A percentile compares a stretch with the other conserved stretches of the same genome.
phyloP scores from a whole-genome alignment of 2,888 invertebrate genomes.

The Toxonevra muliebris region DNA sequence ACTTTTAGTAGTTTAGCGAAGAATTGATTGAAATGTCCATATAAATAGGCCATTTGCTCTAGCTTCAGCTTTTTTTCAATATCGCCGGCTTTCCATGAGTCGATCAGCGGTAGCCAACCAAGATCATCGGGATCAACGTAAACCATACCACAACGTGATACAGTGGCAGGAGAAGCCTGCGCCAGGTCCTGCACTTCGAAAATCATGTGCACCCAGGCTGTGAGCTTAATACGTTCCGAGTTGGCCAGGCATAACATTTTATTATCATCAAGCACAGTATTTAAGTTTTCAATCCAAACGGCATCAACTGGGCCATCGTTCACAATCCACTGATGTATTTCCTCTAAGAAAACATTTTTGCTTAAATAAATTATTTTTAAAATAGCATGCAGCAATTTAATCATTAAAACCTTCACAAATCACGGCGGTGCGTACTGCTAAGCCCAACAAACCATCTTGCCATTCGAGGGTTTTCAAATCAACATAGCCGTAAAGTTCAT shows the following conservation, averaged over 20 bases:
- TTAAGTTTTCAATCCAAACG: conserved; percentile 94
- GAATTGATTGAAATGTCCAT: conserved; percentile 73
- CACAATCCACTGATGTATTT: conserved; percentile 89
- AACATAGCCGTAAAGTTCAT: conserved; percentile 89
- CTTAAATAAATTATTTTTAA: not conserved
- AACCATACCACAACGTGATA: conserved; percentile 86
- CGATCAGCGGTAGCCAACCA: conserved; percentile 81
- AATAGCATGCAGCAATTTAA: conserved; percentile 23
- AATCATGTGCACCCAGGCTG: conserved; percentile 88
- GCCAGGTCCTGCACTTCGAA: conserved; percentile 87
- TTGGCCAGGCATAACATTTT: conserved; percentile 93
- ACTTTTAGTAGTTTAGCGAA: conserved; percentile 74
- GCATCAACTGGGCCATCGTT: conserved; percentile 94
- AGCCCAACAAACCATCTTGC: conserved; percentile 86
- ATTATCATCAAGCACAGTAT: conserved; percentile 91
- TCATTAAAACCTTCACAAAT: conserved; percentile 55
- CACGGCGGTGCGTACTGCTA: conserved; percentile 60
- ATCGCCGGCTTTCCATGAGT: conserved; percentile 75
- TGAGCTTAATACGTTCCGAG: conserved; percentile 89
- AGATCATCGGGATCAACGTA: conserved; percentile 87
- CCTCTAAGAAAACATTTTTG: conserved; percentile 52
- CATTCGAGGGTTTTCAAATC: conserved; percentile 87
- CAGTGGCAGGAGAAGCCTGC: conserved; percentile 92
- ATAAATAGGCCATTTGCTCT: conserved; percentile 71
- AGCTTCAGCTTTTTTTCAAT: conserved; percentile 67